Percentiles rank a stretch among this genome's conserved stretches.
These are phyloP conservation scores for Aphrophora alni DNA, from an alignment of 2,888 invertebrate species.

Conservation along the genomic window DNA sequence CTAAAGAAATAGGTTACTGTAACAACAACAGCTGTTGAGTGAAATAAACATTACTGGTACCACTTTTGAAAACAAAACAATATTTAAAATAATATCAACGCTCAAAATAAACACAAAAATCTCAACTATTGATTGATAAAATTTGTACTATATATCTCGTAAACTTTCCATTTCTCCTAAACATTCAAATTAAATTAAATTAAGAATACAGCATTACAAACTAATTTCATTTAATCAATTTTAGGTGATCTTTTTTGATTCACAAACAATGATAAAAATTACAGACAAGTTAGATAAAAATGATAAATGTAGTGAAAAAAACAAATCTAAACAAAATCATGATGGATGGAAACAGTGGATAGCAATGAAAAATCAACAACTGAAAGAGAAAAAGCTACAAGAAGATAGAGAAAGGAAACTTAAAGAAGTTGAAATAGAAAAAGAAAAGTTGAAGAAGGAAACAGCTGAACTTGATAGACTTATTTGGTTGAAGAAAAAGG, in stretches of 20 bases:
- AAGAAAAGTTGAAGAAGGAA: background rate
- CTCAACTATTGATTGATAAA: too few species aligned
- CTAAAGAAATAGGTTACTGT: too few species aligned
- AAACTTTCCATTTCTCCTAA: too few species aligned
- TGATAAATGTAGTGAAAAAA: too few species aligned
- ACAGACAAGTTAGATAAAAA: background rate
- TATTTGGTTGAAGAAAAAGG: background rate
- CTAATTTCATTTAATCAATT: background rate
- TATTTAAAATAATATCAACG: too few species aligned
- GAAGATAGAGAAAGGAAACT: background rate
- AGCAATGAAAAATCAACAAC: background rate
- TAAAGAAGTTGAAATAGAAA: background rate
- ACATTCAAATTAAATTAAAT: too few species aligned
- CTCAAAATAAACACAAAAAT: too few species aligned
- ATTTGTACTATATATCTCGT: too few species aligned
- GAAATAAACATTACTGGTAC: too few species aligned
- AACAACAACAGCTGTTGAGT: too few species aligned
- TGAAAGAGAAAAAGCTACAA: background rate
- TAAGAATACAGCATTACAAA: too few species aligned
- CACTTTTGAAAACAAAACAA: too few species aligned
- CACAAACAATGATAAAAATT: background rate
- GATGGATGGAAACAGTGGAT: background rate
- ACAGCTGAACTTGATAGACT: background rate
- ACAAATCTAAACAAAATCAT: background rate
- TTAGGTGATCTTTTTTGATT: background rate